Evolutionary conservation across 2,113 vertebrate species (phyloP), one percentile per base, ranked within the genome.

Genomic region (Osmerus mordax): DNA sequence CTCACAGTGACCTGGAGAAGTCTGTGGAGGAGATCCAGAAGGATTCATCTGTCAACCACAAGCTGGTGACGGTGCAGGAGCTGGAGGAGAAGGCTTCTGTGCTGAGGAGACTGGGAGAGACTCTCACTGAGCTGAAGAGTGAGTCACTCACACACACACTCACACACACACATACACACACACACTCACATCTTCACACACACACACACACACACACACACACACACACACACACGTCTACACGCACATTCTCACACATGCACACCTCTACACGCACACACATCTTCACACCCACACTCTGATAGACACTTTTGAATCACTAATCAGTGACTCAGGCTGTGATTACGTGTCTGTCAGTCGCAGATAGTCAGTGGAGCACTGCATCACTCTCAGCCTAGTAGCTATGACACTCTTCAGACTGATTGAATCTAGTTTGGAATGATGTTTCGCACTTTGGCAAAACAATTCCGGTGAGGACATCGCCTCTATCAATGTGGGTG

Each of bases 11-110:
- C 89, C 88, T 98, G 89, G 96, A 98, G 91, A 98, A 96, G 77
- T 95, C 96, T 0, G 95, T 98, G 91, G 97, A 98, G 70, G 97
- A 94, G 89, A 95, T 98, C 88, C 96, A 98, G 89, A 95, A 95
- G 85, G 96, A 97, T 54, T 88, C 94, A 55, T 91, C 93, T 9
- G 94, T 97, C 87, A 96, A 90, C 88, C 96, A 95, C 85, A 93
- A 95, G 74, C 93, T 97, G 75, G 92, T 98, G 85, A 93, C 95
- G 0, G 92, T 91, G 73, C 95, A 96, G 64, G 97, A 99, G 87
- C 91, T 99, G 90, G 97, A 99, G 90, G 96, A 99, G 89, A 98
- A 99, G 88, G 92, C 94, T 0, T 82, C 92, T 23, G 90, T 96
- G 83, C 91, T 99, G 70, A 94, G 95, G 81, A 95, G 95, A 78